These are phyloP conservation scores for Thaumatotibia leucotreta DNA, from an alignment of 1,140 invertebrate genomes.

Conservation along the genomic window DNA sequence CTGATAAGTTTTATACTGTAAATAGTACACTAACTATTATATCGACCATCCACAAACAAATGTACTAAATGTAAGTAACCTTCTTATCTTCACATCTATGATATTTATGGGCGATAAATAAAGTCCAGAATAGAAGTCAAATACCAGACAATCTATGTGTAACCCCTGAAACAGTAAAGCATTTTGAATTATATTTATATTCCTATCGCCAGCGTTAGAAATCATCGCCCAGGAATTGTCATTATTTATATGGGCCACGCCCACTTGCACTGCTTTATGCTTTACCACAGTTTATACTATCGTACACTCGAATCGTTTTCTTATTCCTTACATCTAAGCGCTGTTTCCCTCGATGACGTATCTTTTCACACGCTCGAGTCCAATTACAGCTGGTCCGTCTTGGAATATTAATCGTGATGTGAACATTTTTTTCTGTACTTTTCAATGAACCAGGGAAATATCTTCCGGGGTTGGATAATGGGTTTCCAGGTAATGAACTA, in stretches of 20 bases:
- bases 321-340: conserved; percentile 20
- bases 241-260: conserved; percentile 12
- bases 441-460: conserved; percentile 42
- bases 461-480: conserved; percentile 8
- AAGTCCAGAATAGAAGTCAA: background rate
- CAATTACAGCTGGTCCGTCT: conserved; percentile 15
- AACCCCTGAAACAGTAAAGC: background rate
- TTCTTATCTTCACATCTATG: background rate
- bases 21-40: too few species aligned
- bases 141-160: background rate
- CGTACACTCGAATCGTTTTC: conserved; percentile 14
- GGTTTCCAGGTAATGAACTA: background rate
- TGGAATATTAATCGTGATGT: conserved; percentile 46
- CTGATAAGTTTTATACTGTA: too few species aligned
- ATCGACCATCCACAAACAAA: background rate
- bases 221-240: conserved; percentile 11
- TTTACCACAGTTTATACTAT: conserved; percentile 1
- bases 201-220: background rate
- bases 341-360: conserved; percentile 51
- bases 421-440: conserved; percentile 38
- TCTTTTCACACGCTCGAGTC: conserved; percentile 51
- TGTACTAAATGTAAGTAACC: background rate
- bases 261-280: conserved; percentile 2
- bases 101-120: background rate
- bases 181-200: background rate